phyloP scores from a whole-genome alignment of 2,888 invertebrate genomes.

The Nymphalis urticae region DNA sequence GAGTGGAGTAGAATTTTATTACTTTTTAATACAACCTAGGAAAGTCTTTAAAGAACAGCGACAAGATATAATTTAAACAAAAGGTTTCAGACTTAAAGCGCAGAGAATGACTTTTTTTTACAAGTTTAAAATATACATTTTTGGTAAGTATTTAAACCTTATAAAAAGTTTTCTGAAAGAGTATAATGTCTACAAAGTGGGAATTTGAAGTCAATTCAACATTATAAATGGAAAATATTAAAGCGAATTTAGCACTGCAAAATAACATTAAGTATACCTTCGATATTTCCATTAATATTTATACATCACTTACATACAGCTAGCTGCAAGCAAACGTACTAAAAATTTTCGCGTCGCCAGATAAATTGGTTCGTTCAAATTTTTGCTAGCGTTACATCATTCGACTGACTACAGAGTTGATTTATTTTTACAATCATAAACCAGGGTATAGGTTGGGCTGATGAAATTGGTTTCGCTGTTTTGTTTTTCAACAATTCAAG shows the following conservation, averaged over 20 bases:
- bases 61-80: no score
- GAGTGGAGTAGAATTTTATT: no score
- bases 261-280: slow-evolving; percentile 1
- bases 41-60: no score
- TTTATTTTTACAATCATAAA: slow-evolving; percentile 29
- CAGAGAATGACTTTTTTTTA: neutral
- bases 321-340: slow-evolving; percentile 29
- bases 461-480: neutral
- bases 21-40: no score
- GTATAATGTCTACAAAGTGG: no score
- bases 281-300: slow-evolving; percentile 21
- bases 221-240: slow-evolving; percentile 5
- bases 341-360: slow-evolving; percentile 35
- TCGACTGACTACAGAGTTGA: slow-evolving; percentile 15
- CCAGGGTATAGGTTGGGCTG: slow-evolving; percentile 17
- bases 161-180: neutral
- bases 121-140: no score
- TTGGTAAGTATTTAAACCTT: neutral
- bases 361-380: slow-evolving; percentile 41
- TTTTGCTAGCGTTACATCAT: slow-evolving; percentile 31
- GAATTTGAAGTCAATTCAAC: no score
- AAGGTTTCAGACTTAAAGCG: no score
- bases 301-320: slow-evolving; percentile 29
- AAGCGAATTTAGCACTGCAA: slow-evolving; percentile 20
- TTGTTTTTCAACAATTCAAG: neutral